These are phyloP conservation scores for Cremastinae sp. DNA, from an alignment of 2,888 invertebrate species.

Conservation along the genomic window DNA sequence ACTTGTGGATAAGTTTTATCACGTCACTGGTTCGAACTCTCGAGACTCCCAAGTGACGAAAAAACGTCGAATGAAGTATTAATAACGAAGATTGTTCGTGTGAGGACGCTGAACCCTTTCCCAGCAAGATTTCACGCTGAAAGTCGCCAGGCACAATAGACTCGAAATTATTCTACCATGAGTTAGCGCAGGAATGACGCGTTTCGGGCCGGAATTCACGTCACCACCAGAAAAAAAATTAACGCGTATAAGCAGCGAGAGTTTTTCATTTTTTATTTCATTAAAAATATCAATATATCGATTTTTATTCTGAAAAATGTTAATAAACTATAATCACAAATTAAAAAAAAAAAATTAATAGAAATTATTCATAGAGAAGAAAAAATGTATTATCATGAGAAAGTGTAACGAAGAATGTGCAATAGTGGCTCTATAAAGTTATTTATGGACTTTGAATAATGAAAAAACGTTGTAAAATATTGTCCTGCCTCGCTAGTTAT, in stretches of 20 bases:
- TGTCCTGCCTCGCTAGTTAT: conserved; percentile 2
- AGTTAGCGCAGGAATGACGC: conserved; percentile 43
- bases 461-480: conserved; percentile 6
- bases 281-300: too few species aligned
- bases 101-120: conserved; percentile 36
- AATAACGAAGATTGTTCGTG: conserved; percentile 8
- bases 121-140: conserved; percentile 15
- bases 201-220: conserved; percentile 24
- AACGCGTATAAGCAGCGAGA: background rate
- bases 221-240: background rate
- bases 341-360: too few species aligned
- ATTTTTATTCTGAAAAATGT: too few species aligned
- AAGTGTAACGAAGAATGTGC: conserved; percentile 4
- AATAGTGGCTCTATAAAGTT: conserved; percentile 10
- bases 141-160: conserved; percentile 36
- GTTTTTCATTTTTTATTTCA: background rate
- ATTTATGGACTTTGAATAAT: too few species aligned
- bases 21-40: too few species aligned
- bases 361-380: too few species aligned
- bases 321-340: too few species aligned
- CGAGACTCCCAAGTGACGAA: background rate
- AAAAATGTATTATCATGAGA: too few species aligned
- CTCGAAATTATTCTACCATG: conserved; percentile 17
- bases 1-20: too few species aligned
- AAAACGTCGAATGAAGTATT: background rate